A percentile compares a stretch with the other conserved stretches of the same genome.
Conservation (phyloP, 2,888 invertebrate genomes). For the Stenodera caucasica region DNA sequence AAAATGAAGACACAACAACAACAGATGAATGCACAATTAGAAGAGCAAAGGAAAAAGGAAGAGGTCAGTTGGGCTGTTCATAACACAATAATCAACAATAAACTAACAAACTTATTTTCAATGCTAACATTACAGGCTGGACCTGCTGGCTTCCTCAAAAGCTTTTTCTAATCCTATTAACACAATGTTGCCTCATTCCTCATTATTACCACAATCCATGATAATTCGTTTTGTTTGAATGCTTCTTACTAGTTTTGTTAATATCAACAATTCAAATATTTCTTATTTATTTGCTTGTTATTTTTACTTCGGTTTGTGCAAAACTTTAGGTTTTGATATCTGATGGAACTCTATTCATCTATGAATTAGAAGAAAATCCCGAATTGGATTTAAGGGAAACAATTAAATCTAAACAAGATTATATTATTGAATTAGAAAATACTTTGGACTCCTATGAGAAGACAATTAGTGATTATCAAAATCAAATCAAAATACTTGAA, state of each 20-base stretch:
- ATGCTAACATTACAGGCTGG: constrained; percentile 67
- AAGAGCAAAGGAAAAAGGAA: constrained; percentile 60
- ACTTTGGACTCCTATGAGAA: constrained; percentile 61
- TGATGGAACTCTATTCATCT: constrained; percentile 29
- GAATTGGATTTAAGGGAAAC: constrained; percentile 35
- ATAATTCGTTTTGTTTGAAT: constrained; percentile 21
- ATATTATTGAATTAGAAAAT: constrained; percentile 57
- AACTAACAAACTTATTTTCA: constrained; percentile 26
- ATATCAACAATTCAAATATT: constrained; percentile 5
- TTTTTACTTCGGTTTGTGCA: constrained; percentile 24
- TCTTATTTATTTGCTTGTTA: constrained; percentile 4
- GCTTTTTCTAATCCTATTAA: constrained; percentile 77
- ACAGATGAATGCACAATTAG: constrained; percentile 75
- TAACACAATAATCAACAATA: constrained; percentile 18
- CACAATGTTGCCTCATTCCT: constrained; percentile 53
- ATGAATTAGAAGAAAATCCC: constrained; percentile 30
- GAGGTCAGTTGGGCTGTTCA: constrained; percentile 59
- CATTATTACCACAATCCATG: constrained; percentile 36
- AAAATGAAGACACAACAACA: constrained; percentile 79
- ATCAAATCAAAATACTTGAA: constrained; percentile 45
- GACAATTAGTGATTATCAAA: constrained; percentile 59
- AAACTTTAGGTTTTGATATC: constrained; percentile 25
- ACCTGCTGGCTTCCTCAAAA: constrained; percentile 92
- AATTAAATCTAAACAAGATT: constrained; percentile 37
- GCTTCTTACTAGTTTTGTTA: constrained; percentile 20